A percentile compares a stretch with the other conserved stretches of the same genome.
Evolutionary conservation across 2,888 invertebrate species (phyloP).

Genomic region (Agrotis segetum): DNA sequence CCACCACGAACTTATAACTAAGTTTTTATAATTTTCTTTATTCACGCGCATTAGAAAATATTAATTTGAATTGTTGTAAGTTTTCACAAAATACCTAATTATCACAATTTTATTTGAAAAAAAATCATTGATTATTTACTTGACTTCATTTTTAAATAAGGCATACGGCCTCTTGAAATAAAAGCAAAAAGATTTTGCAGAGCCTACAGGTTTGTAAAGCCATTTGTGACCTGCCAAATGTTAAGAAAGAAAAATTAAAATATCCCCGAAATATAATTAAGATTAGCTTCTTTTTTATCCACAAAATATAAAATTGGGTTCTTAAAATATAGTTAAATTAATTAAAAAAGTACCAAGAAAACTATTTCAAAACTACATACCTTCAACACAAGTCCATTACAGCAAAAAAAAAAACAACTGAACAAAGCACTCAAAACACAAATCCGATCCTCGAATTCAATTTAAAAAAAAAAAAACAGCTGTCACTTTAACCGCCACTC

Average conservation of each 20-base stretch:
- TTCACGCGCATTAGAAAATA: not conserved
- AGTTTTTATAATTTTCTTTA: not conserved
- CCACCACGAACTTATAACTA: not conserved
- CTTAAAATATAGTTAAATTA: not conserved
- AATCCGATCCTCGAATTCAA: slow-evolving; percentile 33
- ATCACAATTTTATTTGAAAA: too few relatives aligned
- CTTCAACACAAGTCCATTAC: slow-evolving; percentile 53
- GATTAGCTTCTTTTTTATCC: not conserved
- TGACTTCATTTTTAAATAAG: not conserved
- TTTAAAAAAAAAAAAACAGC: slow-evolving; percentile 37
- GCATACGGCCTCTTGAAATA: not conserved
- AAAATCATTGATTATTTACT: too few relatives aligned
- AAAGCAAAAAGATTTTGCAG: not conserved
- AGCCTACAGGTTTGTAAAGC: not conserved
- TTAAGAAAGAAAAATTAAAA: not conserved
- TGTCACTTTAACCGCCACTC: slow-evolving; percentile 51
- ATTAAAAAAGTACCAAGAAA: not conserved
- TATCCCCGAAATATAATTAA: not conserved
- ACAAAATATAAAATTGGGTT: not conserved
- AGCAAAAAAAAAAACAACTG: slow-evolving; percentile 34
- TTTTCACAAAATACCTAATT: not conserved
- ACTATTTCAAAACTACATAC: slow-evolving; percentile 48
- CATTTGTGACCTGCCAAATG: not conserved
- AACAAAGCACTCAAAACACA: slow-evolving; percentile 44
- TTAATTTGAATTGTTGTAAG: not conserved